These are phyloP conservation scores for Corythaixoides concolor DNA, from an alignment of 2,113 vertebrate genomes.

Conservation along the genomic window DNA sequence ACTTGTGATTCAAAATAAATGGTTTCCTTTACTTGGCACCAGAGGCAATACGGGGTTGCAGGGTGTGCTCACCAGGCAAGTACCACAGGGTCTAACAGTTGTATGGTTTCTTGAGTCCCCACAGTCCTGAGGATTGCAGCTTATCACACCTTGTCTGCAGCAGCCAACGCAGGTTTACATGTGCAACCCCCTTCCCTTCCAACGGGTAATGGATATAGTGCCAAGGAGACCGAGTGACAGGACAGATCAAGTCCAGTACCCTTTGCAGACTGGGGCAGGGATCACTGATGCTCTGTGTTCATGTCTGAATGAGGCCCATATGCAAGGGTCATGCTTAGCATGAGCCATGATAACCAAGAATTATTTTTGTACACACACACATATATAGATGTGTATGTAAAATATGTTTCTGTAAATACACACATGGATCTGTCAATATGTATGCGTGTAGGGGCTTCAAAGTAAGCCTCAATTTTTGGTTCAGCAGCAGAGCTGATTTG, in stretches of 20 bases:
- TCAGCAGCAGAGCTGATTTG: not conserved
- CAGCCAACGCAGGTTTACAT: not conserved
- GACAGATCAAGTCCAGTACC: not conserved
- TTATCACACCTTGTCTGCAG: not conserved
- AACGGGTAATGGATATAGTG: too few species aligned
- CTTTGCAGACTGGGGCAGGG: rapidly evolving
- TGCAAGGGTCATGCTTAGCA: not conserved
- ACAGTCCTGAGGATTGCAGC: not conserved
- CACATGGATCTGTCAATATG: not conserved
- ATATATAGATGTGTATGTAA: not conserved
- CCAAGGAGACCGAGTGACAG: not conserved
- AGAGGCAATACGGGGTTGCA: not conserved
- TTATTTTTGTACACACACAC: not conserved
- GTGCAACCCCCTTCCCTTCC: not conserved
- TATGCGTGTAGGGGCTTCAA: not conserved
- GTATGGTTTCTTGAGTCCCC: not conserved
- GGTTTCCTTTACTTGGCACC: not conserved
- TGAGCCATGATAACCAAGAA: not conserved
- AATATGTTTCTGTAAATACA: not conserved
- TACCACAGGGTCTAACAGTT: not conserved
- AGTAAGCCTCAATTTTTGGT: not conserved
- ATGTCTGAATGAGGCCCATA: not conserved
- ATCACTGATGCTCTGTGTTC: not conserved
- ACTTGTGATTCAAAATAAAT: not conserved
- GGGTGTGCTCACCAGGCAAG: not conserved